phyloP scores from a whole-genome alignment of 2,113 vertebrate genomes.

The Ornithorhynchus anatinus region DNA sequence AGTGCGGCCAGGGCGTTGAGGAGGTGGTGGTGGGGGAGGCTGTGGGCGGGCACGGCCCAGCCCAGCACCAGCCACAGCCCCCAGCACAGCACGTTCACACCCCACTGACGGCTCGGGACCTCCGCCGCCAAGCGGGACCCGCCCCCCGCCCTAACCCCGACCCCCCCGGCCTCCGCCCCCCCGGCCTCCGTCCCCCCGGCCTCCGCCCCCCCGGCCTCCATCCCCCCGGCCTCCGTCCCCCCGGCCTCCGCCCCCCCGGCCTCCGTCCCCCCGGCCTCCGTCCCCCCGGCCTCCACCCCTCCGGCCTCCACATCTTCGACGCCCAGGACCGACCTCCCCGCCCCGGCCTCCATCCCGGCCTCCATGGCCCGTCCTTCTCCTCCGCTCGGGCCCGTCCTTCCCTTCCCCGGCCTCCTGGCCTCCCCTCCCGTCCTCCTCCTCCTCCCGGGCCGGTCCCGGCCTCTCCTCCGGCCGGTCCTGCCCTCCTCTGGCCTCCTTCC shows the following conservation, averaged over 20 bases:
- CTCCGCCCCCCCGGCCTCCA: background rate
- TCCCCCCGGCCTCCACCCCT: background rate
- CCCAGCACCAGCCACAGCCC: slow-evolving; percentile 90
- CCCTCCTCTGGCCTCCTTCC: background rate
- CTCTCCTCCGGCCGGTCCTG: background rate
- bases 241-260: background rate
- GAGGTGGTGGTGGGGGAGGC: slow-evolving; percentile 81
- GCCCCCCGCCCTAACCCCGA: background rate
- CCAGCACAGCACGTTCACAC: slow-evolving; percentile 87
- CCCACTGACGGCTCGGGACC: slow-evolving; percentile 93
- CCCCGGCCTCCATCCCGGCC: background rate
- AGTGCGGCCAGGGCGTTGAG: slow-evolving; percentile 85
- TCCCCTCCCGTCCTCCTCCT: background rate
- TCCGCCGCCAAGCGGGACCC: slow-evolving; percentile 78
- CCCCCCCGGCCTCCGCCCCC: background rate
- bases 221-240: background rate
- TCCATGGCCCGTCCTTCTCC: background rate
- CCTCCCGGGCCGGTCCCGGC: background rate
- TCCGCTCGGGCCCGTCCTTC: slow-evolving; percentile 14
- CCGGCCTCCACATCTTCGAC: background rate
- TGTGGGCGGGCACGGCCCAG: slow-evolving; percentile 78
- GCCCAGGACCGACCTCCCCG: background rate
- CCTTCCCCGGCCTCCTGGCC: background rate
- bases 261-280: background rate
- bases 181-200: too few relatives aligned